phyloP scores from a whole-genome alignment of 2,113 vertebrate genomes.

The Neogobius melanostomus region DNA sequence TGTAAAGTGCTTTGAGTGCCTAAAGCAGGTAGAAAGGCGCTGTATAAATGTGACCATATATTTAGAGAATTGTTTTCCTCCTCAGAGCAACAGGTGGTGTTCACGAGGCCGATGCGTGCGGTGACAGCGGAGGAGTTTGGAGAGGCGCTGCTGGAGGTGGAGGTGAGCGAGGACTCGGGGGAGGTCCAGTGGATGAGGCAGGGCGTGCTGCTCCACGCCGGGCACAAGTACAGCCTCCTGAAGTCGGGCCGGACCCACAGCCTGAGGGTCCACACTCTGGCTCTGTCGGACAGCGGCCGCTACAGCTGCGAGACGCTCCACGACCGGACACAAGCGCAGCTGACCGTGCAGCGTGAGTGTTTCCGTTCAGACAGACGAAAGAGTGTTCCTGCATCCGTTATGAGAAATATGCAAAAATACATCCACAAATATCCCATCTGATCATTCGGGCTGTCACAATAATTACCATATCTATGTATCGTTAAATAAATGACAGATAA shows the following conservation, averaged over 20 bases:
- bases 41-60: too few species aligned
- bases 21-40: too few species aligned
- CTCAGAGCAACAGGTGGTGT: constrained; percentile 88
- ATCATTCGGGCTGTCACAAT: too few species aligned
- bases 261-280: constrained; percentile 80
- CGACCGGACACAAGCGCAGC: constrained; percentile 87
- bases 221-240: constrained; percentile 78
- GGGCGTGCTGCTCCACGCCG: constrained; percentile 82
- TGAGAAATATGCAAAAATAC: too few species aligned
- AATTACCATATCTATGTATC: too few species aligned
- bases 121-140: constrained; percentile 82
- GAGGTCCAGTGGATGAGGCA: constrained; percentile 94
- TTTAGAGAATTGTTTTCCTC: constrained; percentile 14
- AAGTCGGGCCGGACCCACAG: constrained; percentile 74
- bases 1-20: too few species aligned
- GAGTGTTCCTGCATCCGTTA: too few species aligned
- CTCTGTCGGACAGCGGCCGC: constrained; percentile 81
- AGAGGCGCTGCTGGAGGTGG: constrained; percentile 83
- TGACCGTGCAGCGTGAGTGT: constrained; percentile 89
- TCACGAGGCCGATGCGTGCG: constrained; percentile 80
- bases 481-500: too few species aligned
- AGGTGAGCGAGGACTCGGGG: constrained; percentile 79
- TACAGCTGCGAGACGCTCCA: constrained; percentile 94
- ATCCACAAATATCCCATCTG: too few species aligned
- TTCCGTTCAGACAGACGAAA: too few species aligned